phyloP scores from a whole-genome alignment of 2,888 invertebrate genomes.

The Lordiphosa andalusiaca region DNA sequence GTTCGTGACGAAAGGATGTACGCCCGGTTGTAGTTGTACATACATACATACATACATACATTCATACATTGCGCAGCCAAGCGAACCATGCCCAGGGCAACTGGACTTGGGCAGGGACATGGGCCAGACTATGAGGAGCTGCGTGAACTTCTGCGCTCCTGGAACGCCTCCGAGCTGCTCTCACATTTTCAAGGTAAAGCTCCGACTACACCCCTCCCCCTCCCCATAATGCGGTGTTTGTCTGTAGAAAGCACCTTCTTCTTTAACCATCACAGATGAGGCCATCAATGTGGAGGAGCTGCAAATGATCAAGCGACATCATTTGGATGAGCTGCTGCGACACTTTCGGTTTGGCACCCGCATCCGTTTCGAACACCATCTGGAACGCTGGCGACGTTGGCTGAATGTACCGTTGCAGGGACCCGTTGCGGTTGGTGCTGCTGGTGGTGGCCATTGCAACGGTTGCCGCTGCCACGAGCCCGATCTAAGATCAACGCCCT shows the following conservation, averaged over 20 bases:
- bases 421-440: no score
- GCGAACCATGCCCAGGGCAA: constrained; percentile 26
- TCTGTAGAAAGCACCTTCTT: no score
- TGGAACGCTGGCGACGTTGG: constrained; percentile 72
- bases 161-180: constrained; percentile 62
- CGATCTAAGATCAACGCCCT: background rate
- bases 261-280: constrained; percentile 50
- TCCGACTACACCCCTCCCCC: no score
- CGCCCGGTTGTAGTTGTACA: constrained; percentile 48
- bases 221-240: no score
- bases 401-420: constrained; percentile 64
- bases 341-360: constrained; percentile 67
- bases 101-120: constrained; percentile 2
- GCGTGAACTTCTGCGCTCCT: constrained; percentile 49
- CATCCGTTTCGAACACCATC: constrained; percentile 74
- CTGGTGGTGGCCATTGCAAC: constrained; percentile 37
- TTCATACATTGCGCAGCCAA: constrained; percentile 5
- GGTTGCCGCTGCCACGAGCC: constrained; percentile 47
- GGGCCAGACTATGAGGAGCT: constrained; percentile 49
- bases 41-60: no score
- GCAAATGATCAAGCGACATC: constrained; percentile 68
- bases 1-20: constrained; percentile 74
- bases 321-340: constrained; percentile 55
- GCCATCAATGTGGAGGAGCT: constrained; percentile 69
- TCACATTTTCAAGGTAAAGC: constrained; percentile 63